phyloP scores from a whole-genome alignment of 2,797 vertebrate genomes.

The Furcifer pardalis region DNA sequence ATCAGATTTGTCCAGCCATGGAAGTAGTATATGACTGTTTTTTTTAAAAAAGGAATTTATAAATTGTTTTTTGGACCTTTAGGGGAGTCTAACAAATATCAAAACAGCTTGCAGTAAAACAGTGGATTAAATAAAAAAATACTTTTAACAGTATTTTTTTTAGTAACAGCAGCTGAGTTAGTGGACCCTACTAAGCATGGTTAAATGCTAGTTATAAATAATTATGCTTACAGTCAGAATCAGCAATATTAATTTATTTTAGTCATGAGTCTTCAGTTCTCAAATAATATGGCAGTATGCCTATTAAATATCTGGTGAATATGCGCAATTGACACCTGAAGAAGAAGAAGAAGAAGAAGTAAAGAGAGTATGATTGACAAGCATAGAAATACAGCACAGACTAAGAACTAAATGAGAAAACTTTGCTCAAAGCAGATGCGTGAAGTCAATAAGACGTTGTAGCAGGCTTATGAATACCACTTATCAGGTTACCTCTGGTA shows the following conservation, averaged over 20 bases:
- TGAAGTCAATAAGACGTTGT: constrained; percentile 5
- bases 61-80: background rate
- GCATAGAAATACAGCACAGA: constrained; percentile 18
- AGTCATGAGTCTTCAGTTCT: constrained; percentile 54
- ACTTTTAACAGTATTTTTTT: background rate
- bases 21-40: background rate
- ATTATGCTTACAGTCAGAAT: background rate
- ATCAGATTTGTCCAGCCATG: background rate
- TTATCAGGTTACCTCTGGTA: background rate
- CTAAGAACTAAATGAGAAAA: constrained; percentile 23
- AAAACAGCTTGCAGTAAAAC: background rate
- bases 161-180: background rate
- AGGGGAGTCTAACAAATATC: background rate
- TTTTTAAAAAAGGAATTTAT: background rate
- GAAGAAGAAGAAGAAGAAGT: constrained; percentile 23
- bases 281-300: constrained; percentile 50
- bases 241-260: constrained; percentile 33
- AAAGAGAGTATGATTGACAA: background rate
- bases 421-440: constrained; percentile 9
- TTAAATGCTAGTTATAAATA: constrained; percentile 20
- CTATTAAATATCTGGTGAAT: constrained; percentile 49
- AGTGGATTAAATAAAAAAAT: background rate
- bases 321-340: background rate
- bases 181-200: background rate
- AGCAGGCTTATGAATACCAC: background rate